phyloP scores from a whole-genome alignment of 2,797 vertebrate genomes.

The Cryptoblepharus egeriae region DNA sequence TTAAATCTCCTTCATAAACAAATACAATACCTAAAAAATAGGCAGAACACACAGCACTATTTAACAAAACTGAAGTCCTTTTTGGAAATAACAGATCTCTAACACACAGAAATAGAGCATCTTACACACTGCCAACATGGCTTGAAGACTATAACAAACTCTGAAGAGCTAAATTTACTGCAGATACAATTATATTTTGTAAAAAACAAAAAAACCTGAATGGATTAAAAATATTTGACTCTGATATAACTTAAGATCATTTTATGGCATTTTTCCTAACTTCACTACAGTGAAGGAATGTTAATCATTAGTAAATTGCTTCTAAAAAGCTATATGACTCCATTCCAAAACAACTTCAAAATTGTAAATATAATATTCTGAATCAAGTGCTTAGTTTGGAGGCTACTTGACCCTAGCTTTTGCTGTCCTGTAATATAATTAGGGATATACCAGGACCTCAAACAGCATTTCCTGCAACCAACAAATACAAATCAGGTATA shows the following conservation, averaged over 20 bases:
- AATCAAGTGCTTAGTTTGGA: neutral
- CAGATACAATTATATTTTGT: neutral
- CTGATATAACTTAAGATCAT: neutral
- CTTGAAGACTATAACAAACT: neutral
- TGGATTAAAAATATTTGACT: neutral
- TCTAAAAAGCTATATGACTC: neutral
- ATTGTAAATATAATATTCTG: neutral
- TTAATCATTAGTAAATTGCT: neutral
- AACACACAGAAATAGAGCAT: too few species aligned
- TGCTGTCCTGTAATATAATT: neutral
- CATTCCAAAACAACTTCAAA: too few species aligned
- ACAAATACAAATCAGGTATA: neutral
- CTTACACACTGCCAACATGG: neutral
- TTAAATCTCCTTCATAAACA: neutral
- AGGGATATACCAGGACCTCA: neutral
- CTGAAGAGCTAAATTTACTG: neutral
- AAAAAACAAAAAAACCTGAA: neutral
- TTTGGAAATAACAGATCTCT: too few species aligned
- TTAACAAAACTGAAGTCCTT: too few species aligned
- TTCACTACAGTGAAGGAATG: neutral
- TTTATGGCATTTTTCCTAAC: neutral
- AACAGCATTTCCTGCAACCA: neutral
- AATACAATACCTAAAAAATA: neutral
- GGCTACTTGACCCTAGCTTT: neutral
- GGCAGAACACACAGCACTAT: too few species aligned